Base-by-base conservation (phyloP, 2,888 invertebrate genomes). In the Spicauda simplicius region DNA sequence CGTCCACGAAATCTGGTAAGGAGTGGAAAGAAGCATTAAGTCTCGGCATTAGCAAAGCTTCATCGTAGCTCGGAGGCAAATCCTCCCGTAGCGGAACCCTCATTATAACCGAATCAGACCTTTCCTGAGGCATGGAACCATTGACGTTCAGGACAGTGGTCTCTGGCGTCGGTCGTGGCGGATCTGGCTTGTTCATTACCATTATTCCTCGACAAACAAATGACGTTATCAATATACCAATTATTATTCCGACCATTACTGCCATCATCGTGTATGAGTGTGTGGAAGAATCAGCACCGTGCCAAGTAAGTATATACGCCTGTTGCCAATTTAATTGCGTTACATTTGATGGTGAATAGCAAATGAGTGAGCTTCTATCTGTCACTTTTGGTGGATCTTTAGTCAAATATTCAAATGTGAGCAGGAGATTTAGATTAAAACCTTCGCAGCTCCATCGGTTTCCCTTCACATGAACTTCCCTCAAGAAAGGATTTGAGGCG, bases 381-480 rank as follows among this genome's bases (percentile, higher is more conserved):
- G 75, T 78, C 1, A 93, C 90, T 74, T 94, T 95, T 0, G 92
- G 77, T 1, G 95, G 94, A 7, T 91, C 89, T 33, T 90, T 88
- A 0, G 94, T 94, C 55, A 97, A 79, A 83, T 89, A 96, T 48
- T 94, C 92, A 72, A 94, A 96, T 55, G 95, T 94, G 0, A 94
- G 84, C 50, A 94, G 85, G 58, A 97, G 93, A 57, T 95, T 92
- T 0, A 85, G 77, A 64, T 93, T 91, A 50, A 93, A 88, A 72
- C 96, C 97, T 68, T 96, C 95, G 78, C 97, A 97, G 72, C 94
- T 94, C 97, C 97, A 97, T 1, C 96, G 95, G 88, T 97, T 97
- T 74, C 96, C 96, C 50, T 95, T 94, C 74, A 97, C 85, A 76
- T 93, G 88, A 33, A 97, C 86, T 77, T 93, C 91, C 75, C 92